Evolutionary conservation across 2,888 invertebrate genomes (phyloP), one percentile per base, ranked within the genome.

Genomic region (Chaitophorus viminalis): DNA sequence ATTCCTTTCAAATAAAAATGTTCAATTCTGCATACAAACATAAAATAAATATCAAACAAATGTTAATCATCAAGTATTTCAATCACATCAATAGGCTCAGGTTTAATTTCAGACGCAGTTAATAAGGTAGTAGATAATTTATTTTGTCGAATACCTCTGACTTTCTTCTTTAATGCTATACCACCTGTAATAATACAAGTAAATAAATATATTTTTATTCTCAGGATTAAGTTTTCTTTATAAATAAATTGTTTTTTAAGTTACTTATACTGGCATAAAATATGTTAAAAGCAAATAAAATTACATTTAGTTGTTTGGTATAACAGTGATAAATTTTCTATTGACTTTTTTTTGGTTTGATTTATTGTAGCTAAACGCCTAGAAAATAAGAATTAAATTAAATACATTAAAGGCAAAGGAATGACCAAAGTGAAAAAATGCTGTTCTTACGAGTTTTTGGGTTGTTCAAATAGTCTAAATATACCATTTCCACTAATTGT

Each of bases 251-350:
- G n/a, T n/a, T 46, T 11, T 14, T 46, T 14, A 46, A 46, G 46
- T 46, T 46, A 46, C 11, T 14, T 14, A 3, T 14, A 3, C 14
- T 46, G 14, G 14, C 14, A 14, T 46, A 14, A 46, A 46, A 46
- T 46, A 46, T 46, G 46, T 46, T 21, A 60, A 33, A 83, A 3
- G 65, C 39, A 65, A 68, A 84, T 33, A n/a, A 72, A 87, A 9
- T 87, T 87, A 87, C 87, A 87, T 74, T 87, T 87, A 78, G 87
- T 87, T 31, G 87, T 81, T 81, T 87, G 87, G 18, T 87, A 87
- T 8, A 87, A 65, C 31, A 87, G 0, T 31, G 54, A 54, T 29
- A 74, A 25, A 11, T 87, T 87, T 81, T 87, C 87, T 31, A 75
- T 65, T n/a, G 87, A 81, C 46, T 87, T 87, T 3, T 74, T 18